Percentiles rank a stretch among this genome's conserved stretches.
phyloP scores from a whole-genome alignment of 2,888 invertebrate species.

The Embidobia sp. region DNA sequence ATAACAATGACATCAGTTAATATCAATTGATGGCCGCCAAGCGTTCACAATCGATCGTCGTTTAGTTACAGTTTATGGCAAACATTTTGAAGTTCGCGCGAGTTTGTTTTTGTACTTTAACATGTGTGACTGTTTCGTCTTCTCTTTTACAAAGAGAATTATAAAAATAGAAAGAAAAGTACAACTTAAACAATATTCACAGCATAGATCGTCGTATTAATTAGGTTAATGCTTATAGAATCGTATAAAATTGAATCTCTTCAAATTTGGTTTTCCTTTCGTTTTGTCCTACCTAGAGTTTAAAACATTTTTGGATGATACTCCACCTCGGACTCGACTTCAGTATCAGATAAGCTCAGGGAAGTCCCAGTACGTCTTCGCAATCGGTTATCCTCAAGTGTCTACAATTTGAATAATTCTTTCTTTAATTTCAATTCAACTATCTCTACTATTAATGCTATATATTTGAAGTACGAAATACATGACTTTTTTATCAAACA shows the following conservation, averaged over 20 bases:
- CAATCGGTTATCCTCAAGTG: constrained; percentile 84
- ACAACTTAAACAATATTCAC: constrained; percentile 21
- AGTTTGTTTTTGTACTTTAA: constrained; percentile 37
- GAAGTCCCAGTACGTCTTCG: constrained; percentile 88
- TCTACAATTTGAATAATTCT: constrained; percentile 67
- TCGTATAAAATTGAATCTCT: constrained; percentile 49
- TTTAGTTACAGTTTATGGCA: neutral
- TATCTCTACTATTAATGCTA: too few relatives aligned
- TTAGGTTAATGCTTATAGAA: neutral
- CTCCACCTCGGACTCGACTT: constrained; percentile 87
- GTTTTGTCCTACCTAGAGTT: constrained; percentile 31
- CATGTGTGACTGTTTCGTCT: constrained; percentile 10
- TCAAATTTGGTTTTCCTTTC: constrained; percentile 27
- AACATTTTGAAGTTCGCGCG: neutral
- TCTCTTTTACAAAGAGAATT: constrained; percentile 7
- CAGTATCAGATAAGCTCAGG: constrained; percentile 91
- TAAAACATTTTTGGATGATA: constrained; percentile 77
- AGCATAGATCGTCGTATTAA: constrained; percentile 4
- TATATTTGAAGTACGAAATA: too few relatives aligned
- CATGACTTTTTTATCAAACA: too few relatives aligned
- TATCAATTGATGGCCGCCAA: constrained; percentile 63
- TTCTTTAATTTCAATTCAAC: too few relatives aligned
- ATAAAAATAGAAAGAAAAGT: neutral
- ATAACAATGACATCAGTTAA: constrained; percentile 70
- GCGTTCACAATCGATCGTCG: constrained; percentile 33